Base-by-base conservation (phyloP, 2,888 invertebrate genomes). In the Coenonympha glycerion region DNA sequence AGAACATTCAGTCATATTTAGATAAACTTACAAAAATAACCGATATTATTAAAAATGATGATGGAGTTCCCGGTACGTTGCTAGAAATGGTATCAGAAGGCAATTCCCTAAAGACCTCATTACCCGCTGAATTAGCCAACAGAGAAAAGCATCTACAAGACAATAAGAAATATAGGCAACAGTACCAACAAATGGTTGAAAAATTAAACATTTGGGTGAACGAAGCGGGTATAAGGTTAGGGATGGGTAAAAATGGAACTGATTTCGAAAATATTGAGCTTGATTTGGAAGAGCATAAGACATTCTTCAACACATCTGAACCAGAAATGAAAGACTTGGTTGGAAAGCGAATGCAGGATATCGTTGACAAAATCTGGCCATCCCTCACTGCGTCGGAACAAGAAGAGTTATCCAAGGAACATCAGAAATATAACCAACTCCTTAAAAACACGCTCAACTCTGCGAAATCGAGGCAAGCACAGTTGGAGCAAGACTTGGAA, bases 281-380 rank as follows among this genome's bases (percentile, higher is more conserved):
- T 5, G 95, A 96, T 67, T 86, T 97, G 18, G 94, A 95, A 68
- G 95, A 96, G 64, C 96, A 96, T 69, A 95, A 95, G 79, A 90
- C 91, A 30, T 95, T 94, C 90, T 95, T 95, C 73, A 84, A 82
- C 37, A 91, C 92, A 55, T 92, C 92, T 33, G 95, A 95, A 66
- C 88, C 91, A 0, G 89, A 91, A 16, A 93, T 95, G 70, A 91
- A 93, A 52, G 94, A 94, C 66, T 83, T 95, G 58, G 93, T 95
- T 3, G 92, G 93, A 1, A 93, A 93, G 58, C 91, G 92, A 52
- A 93, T 95, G 70, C 94, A 95, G 66, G 92, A 93, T 53, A 91
- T 93, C 1, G 94, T 95, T 0, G 95, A 96, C 64, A 93, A 93
- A 66, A 95, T 96, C 49, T 95, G 95, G 93, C 93, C 95, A 0